Percentiles rank a stretch among this genome's conserved stretches.
Evolutionary conservation across 1,140 invertebrate genomes (phyloP).

Genomic region (Campodea augens): DNA sequence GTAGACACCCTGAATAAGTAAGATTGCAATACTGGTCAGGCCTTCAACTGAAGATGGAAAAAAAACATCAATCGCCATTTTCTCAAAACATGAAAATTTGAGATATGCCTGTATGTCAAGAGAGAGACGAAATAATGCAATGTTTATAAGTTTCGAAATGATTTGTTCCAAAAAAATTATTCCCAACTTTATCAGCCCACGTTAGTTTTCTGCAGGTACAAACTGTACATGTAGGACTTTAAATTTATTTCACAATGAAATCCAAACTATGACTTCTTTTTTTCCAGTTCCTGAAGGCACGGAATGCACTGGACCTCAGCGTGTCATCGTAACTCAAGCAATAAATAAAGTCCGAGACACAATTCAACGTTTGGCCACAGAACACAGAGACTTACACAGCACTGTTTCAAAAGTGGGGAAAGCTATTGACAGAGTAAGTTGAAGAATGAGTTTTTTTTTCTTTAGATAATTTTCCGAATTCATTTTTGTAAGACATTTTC

Average conservation of each 20-base stretch:
- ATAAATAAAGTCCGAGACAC: conserved; percentile 52
- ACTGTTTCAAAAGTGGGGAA: conserved; percentile 93
- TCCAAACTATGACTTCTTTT: conserved; percentile 11
- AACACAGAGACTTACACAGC: conserved; percentile 59
- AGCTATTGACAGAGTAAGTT: conserved; percentile 62
- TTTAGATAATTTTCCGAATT: conserved; percentile 1
- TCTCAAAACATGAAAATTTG: no score
- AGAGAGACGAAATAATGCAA: no score
- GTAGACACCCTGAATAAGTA: no score
- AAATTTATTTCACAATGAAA: no score
- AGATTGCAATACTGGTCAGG: no score
- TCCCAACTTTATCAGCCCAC: conserved; percentile 1
- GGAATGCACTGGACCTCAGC: conserved; percentile 39
- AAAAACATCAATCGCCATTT: no score
- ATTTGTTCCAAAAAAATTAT: no score
- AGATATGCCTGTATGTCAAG: no score
- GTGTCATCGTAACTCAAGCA: conserved; percentile 41
- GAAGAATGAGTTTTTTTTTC: conserved; percentile 4
- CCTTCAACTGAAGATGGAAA: no score
- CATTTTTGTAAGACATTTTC: no score
- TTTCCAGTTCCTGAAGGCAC: conserved; percentile 39
- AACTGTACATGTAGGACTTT: neutral
- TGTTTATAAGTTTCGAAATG: no score
- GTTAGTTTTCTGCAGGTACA: conserved; percentile 4
- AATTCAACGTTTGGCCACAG: conserved; percentile 51